phyloP scores from a whole-genome alignment of 2,797 vertebrate species.

The Poeciliopsis turneri region DNA sequence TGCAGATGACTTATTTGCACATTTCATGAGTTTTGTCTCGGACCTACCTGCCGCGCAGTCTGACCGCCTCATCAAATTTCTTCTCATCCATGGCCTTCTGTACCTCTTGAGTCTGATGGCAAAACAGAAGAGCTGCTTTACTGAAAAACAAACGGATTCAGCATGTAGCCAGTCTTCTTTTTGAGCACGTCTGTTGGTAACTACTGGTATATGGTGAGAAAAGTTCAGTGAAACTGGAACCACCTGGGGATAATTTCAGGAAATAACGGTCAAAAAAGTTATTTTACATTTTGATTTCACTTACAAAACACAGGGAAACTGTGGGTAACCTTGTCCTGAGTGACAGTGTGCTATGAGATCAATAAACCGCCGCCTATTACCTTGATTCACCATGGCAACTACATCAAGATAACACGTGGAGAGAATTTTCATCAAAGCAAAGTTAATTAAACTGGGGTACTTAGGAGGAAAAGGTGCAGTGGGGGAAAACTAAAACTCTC shows the following conservation, averaged over 20 bases:
- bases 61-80: constrained; percentile 91
- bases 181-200: neutral
- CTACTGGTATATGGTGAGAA: neutral
- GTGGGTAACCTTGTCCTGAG: neutral
- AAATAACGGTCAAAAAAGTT: neutral
- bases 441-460: neutral
- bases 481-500: neutral
- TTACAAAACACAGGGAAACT: neutral
- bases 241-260: neutral
- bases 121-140: neutral
- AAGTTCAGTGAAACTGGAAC: neutral
- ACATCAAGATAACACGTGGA: neutral
- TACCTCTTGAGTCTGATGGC: constrained; percentile 91
- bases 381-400: neutral
- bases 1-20: neutral
- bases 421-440: neutral
- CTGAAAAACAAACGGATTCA: neutral
- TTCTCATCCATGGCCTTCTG: constrained; percentile 98
- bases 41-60: constrained; percentile 89
- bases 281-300: neutral
- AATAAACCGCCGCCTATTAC: neutral
- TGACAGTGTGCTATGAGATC: neutral
- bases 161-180: too few relatives aligned
- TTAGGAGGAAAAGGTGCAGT: neutral
- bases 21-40: neutral